These are phyloP conservation scores for Serinus canaria DNA, from an alignment of 2,113 vertebrate genomes.

Conservation along the genomic window DNA sequence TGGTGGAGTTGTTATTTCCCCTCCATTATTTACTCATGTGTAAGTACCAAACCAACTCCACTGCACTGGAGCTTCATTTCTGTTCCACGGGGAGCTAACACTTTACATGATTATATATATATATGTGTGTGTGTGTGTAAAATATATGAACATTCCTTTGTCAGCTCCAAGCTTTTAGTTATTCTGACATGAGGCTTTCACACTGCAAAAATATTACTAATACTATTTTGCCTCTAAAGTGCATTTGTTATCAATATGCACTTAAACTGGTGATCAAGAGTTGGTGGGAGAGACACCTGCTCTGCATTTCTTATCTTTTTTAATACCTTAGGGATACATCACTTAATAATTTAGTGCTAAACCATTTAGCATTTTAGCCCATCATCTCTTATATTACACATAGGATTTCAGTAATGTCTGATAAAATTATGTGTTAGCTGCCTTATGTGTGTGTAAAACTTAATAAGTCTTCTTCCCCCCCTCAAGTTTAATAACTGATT, in stretches of 20 bases:
- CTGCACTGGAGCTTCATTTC: conserved; percentile 24
- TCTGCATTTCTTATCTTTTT: conserved; percentile 78
- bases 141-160: conserved; percentile 67
- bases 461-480: conserved; percentile 81
- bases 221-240: conserved; percentile 77
- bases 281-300: conserved; percentile 79
- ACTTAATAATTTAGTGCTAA: conserved; percentile 86
- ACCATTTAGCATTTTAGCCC: conserved; percentile 85
- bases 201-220: conserved; percentile 78
- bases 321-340: conserved; percentile 81
- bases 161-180: conserved; percentile 76
- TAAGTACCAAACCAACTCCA: not conserved
- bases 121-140: not conserved
- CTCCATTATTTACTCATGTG: not conserved
- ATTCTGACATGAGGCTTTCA: conserved; percentile 73
- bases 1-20: conserved; percentile 14
- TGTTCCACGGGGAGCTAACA: conserved; percentile 60
- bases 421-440: conserved; percentile 84
- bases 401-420: conserved; percentile 83
- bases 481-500: conserved; percentile 85
- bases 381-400: conserved; percentile 84
- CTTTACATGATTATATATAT: conserved; percentile 35
- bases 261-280: conserved; percentile 77
- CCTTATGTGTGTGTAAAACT: conserved; percentile 83
- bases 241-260: conserved; percentile 79